A percentile compares a stretch with the other conserved stretches of the same genome.
These are phyloP conservation scores for Aegithalos caudatus DNA, from an alignment of 2,113 vertebrate genomes.

Conservation along the genomic window DNA sequence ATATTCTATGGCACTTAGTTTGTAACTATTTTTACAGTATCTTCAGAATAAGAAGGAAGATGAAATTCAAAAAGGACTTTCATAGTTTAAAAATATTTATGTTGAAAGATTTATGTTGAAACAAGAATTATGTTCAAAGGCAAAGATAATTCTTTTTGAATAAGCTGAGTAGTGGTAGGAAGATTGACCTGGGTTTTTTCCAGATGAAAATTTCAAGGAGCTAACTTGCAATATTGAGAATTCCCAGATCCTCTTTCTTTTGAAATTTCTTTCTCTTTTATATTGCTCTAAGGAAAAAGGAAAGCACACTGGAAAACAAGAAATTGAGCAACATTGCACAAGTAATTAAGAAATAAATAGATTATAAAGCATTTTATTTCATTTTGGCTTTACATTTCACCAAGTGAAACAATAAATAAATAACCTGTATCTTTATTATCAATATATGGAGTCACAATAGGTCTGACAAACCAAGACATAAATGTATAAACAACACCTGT, in stretches of 20 bases:
- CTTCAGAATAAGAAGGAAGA: not conserved
- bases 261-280: not conserved
- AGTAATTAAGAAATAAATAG: not conserved
- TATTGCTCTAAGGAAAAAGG: not conserved
- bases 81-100: not conserved
- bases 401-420: not conserved
- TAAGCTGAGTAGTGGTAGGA: not conserved
- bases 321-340: not conserved
- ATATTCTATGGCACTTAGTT: not conserved
- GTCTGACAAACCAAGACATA: not conserved
- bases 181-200: constrained; percentile 26
- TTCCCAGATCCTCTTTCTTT: not conserved
- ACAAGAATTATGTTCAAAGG: not conserved
- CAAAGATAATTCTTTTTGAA: not conserved
- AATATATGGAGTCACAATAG: not conserved
- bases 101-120: not conserved
- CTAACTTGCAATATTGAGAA: not conserved
- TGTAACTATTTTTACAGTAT: not conserved
- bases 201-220: constrained; percentile 55
- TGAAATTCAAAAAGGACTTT: not conserved
- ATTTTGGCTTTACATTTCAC: not conserved
- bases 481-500: not conserved
- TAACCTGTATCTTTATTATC: not conserved
- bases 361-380: not conserved
- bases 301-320: constrained; percentile 51